Evolutionary conservation across 2,888 invertebrate genomes (phyloP).

Genomic region (Sinhomidia bicolor): DNA sequence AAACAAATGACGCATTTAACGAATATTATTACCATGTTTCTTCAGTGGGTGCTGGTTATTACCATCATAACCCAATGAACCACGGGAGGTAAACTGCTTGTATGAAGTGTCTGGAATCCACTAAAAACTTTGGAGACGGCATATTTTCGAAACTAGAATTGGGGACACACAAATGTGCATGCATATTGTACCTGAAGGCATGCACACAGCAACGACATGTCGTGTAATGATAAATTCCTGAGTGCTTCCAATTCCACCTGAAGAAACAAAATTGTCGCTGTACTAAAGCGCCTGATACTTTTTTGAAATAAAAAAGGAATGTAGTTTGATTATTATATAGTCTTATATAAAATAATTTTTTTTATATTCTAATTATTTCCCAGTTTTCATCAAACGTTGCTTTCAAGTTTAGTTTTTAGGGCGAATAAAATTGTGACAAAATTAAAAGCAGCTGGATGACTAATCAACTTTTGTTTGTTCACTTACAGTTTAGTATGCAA

Average conservation of each 20-base stretch:
- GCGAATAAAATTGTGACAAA: constrained; percentile 3
- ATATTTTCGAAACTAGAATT: neutral
- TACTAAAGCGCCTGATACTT: too few species aligned
- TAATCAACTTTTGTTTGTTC: constrained; percentile 1
- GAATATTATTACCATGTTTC: constrained; percentile 58
- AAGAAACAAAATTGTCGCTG: too few species aligned
- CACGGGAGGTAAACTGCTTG: constrained; percentile 65
- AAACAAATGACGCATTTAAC: constrained; percentile 55
- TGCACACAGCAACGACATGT: too few species aligned
- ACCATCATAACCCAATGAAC: constrained; percentile 68
- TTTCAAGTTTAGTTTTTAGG: too few species aligned
- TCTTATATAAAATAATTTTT: too few species aligned
- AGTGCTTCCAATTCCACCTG: too few species aligned
- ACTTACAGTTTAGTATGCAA: neutral
- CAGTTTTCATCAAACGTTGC: too few species aligned
- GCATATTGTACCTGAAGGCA: too few species aligned
- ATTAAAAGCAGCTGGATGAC: neutral
- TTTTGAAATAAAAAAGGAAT: too few species aligned
- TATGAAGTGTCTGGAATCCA: constrained; percentile 63
- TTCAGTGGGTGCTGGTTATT: constrained; percentile 71
- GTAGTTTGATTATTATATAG: too few species aligned
- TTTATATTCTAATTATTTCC: too few species aligned
- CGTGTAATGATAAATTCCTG: too few species aligned
- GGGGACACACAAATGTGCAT: constrained; percentile 28
- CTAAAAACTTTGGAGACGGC: constrained; percentile 26